A percentile compares a stretch with the other conserved stretches of the same genome.
Evolutionary conservation across 2,797 vertebrate genomes (phyloP).

Genomic region (Sebastiscus tertius): DNA sequence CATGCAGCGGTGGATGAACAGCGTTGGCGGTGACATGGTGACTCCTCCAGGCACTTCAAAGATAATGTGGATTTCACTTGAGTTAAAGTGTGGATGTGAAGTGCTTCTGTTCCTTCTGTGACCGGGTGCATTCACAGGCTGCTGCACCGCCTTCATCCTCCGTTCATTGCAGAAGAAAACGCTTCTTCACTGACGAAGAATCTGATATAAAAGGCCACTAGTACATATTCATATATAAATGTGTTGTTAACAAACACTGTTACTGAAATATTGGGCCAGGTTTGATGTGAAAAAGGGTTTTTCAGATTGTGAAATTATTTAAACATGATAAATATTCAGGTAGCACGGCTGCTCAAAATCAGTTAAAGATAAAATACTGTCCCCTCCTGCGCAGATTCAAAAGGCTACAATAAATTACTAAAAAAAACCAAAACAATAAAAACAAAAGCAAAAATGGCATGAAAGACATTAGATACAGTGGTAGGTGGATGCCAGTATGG

Average conservation of each 20-base stretch:
- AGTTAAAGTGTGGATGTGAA: constrained; percentile 50
- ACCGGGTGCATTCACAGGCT: not conserved
- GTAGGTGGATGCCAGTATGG: constrained; percentile 25
- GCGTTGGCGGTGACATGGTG: not conserved
- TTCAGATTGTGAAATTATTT: constrained; percentile 43
- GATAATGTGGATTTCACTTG: constrained; percentile 21
- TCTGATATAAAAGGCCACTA: constrained; percentile 50
- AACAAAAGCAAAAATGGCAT: constrained; percentile 37
- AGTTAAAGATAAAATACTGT: constrained; percentile 75
- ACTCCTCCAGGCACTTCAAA: constrained; percentile 34
- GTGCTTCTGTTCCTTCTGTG: constrained; percentile 41
- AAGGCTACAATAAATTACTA: constrained; percentile 90
- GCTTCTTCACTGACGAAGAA: not conserved
- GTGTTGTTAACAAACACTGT: constrained; percentile 27
- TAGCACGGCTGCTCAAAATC: constrained; percentile 57
- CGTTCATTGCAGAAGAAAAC: constrained; percentile 11
- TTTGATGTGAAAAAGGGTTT: constrained; percentile 32
- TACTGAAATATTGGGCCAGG: constrained; percentile 65
- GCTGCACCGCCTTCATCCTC: not conserved
- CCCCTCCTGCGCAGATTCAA: constrained; percentile 75
- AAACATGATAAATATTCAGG: constrained; percentile 67
- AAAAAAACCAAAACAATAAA: constrained; percentile 57
- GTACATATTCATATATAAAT: constrained; percentile 34
- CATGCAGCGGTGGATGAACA: constrained; percentile 5
- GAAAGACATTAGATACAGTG: constrained; percentile 54